Base-by-base conservation (phyloP, 2,888 invertebrate species). In the Stenoptilia bipunctidactyla region DNA sequence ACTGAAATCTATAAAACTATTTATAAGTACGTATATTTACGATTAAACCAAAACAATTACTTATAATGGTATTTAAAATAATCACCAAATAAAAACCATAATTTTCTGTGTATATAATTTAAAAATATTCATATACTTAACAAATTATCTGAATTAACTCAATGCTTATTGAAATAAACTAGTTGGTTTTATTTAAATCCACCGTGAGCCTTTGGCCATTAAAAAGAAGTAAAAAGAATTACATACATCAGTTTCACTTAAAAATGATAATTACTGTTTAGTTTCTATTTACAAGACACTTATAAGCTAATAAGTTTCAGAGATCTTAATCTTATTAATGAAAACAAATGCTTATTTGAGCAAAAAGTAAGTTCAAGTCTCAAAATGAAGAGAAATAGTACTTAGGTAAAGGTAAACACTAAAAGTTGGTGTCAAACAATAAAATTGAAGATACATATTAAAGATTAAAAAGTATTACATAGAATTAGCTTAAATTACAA, bases 1-100 rank as follows among this genome's bases (percentile, higher is more conserved):
- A 75, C 74, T 53, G 58, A 59, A 51, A 55, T 53, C 43, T n/a
- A 6, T 25, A 25, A 25, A 25, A 6, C 25, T 25, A 25, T 55
- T 51, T 43, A 54, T 30, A n/a, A n/a, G 12, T 30, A 30, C n/a
- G 8, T 20, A 20, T 20, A 5, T 5, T 5, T 20, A 5, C 20
- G 8, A 20, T 20, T 20, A 8, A 20, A 20, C 20, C 20, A 20
- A 20, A 20, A 20, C 8, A 3, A 20, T 20, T n/a, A 3, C 20
- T 20, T 5, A 20, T 20, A 20, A 3, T 5, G 8, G 8, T n/a
- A 3, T 8, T 20, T 5, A 20, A 5, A 20, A 3, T 5, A 20
- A 20, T 20, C 20, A 20, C 20, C 20, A 20, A 20, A 20, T 3
- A 20, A 5, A 20, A 20, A 3, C 20, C 3, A 20, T 8, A 20